Base-by-base conservation (phyloP, 2,797 vertebrate genomes). In the Rhynchonycteris naso region DNA sequence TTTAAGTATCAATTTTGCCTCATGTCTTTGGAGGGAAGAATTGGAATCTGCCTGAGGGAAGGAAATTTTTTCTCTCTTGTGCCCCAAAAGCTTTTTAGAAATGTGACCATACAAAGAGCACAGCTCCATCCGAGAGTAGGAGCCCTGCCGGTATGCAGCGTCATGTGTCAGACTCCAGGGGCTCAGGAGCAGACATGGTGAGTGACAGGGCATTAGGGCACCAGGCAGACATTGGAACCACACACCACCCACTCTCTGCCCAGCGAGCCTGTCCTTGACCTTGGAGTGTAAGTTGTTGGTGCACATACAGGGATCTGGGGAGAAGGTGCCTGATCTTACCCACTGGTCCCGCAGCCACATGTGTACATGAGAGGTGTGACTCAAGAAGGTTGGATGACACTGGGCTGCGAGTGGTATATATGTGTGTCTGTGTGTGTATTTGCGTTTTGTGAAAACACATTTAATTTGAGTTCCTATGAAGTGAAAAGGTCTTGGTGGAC, bases 131-230 rank as follows among this genome's bases (percentile, higher is more conserved):
- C 7, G 26, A 63, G 75, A 58, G n/a, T 7, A 5, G 24, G 22
- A 33, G 52, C 22, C n/a, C 0, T 1, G 18, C 35, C 1, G 11
- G 26, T 26, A 5, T 1, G 1, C 7, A 6, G 8, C 19, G 28
- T 22, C 74, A 22, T 0, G 0, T 0, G 2, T 33, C 22, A 33
- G 85, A 66, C 0, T 1, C 84, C 10, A 0, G 0, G 33, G 22
- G 9, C 1, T 38, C 65, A 28, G 75, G 24, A 52, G 61, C 2
- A 1, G 24, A 2, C 16, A 0, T 11, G 14, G 14, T 59, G 6
- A 1, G 0, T 10, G 63, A 43, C 10, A 2, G 56, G 33, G 33
- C 16, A 12, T 21, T 2, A 7, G 11, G 38, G 54, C 38, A 11
- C 2, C 0, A 0, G 35, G 15, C 13, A 59, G 75, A 5, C 15